Conservation (phyloP, 2,797 vertebrate species). For the Salmo trutta region DNA sequence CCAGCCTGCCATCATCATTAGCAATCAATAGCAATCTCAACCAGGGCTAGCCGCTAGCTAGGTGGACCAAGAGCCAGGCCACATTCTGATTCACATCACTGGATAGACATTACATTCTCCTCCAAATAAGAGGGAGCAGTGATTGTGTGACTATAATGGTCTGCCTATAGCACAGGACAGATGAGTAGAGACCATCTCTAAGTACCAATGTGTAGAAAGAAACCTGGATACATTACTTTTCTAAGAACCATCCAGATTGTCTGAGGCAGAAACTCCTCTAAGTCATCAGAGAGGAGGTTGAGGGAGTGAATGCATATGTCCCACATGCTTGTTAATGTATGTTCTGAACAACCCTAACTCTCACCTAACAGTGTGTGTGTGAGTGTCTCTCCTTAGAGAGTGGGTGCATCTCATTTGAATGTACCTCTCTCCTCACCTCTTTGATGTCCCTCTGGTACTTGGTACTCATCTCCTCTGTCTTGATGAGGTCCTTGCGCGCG, state of each 20-base stretch:
- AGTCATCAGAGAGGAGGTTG: background rate
- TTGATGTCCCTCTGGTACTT: slow-evolving; percentile 98
- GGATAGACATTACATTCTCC: slow-evolving; percentile 25
- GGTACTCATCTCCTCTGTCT: slow-evolving; percentile 96
- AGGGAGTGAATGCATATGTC: slow-evolving; percentile 29
- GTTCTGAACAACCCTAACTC: too few species aligned
- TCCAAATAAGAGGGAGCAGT: slow-evolving; percentile 1
- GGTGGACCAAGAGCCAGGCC: background rate
- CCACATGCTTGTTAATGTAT: background rate
- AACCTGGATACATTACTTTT: background rate
- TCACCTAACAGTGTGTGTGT: background rate
- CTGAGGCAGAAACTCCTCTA: background rate
- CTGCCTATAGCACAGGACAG: slow-evolving; percentile 14
- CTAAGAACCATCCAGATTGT: background rate
- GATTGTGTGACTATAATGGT: slow-evolving; percentile 26
- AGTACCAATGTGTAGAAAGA: background rate
- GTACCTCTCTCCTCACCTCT: slow-evolving; percentile 80
- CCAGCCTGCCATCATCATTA: slow-evolving; percentile 6
- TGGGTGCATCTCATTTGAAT: background rate
- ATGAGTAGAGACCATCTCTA: background rate
- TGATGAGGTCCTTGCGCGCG: slow-evolving; percentile 95
- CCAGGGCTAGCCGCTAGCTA: background rate
- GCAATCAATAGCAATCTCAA: slow-evolving; percentile 54
- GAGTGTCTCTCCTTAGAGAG: background rate
- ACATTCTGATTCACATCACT: slow-evolving; percentile 31